Evolutionary conservation across 2,113 vertebrate genomes (phyloP), one percentile per base, ranked within the genome.

Genomic region (Ascaphus truei): DNA sequence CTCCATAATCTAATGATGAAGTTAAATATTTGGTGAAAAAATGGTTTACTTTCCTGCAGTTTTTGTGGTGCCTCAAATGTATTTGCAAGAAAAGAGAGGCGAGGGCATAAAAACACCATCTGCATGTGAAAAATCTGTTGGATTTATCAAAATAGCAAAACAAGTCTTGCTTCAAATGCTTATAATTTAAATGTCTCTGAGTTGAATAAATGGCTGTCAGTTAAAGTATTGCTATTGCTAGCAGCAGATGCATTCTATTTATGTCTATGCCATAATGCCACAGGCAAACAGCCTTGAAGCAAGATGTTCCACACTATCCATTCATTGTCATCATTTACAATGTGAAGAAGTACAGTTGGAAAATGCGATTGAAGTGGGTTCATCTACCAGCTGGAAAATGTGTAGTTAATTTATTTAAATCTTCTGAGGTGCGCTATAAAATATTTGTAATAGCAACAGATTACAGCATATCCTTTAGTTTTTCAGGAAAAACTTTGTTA

Each of bases 251-350:
- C 29, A 13, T 47, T 33, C 41, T 29, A 62, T 62, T 34, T 48
- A 33, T 31, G 33, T 47, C 30, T 29, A 48, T 48, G 29, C 43
- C 26, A 34, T 34, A 48, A 25, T 33, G 41, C 60, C 31, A 45
- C 27, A n/a, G 60, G 60, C 27, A 11, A 62, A 26, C n/a, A 5
- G n/a, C 7, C 41, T 25, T n/a, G 60, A 48, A 48, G 47, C 41
- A 62, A 62, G 60, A 62, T 48, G 43, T 48, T 48, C 41, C 60
- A 20, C 43, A 47, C 25, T n/a, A 29, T 27, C 25, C 15, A 60
- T 23, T 6, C 59, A 47, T 33, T 62, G 59, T 30, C 59, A 37
- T 31, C 41, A 47, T 62, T 47, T 27, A 31, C 9, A 11, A 27
- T 13, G 59, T 22, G 15, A 3, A 45, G 12, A 30, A 43, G n/a